Base-by-base conservation (phyloP, 2,888 invertebrate species). In the Sinodicranocentrus sp. region DNA sequence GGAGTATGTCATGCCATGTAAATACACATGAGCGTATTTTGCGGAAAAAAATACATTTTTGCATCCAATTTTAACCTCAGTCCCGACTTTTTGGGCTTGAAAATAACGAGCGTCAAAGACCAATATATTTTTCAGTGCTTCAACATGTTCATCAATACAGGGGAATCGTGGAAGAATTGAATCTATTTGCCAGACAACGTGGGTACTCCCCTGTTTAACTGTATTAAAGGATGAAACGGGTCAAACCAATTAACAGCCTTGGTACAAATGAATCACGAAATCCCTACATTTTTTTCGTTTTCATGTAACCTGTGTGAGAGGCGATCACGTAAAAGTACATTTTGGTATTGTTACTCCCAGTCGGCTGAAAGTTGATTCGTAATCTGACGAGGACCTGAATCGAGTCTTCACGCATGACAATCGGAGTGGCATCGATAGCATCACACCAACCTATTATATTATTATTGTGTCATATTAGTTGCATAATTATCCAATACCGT, bases 321-420 rank as follows among this genome's bases (percentile, higher is more conserved):
- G 86, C 87, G 28, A 87, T 54, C 10, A 87, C 44, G 71, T 85
- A 86, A 52, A 86, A 86, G 15, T 75, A 71, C 2, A 70, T 52
- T n/a, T 17, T 39, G 61, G 33, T 8, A 19, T 23, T 19, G 23
- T 19, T 77, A 52, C 10, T n/a, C 3, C n/a, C 6, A 3, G 52
- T 5, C 6, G 52, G 52, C 5, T 6, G 17, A 52, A 52, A 52
- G 10, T 48, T 6, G 23, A 88, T 82, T 54, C 86, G 68, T 67
- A 87, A 79, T 67, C 84, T 52, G 2, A 88, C 72, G 0, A 88
- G 70, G 0, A 88, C 67, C 70, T 87, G 86, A 23, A 87, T 77
- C 0, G 76, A 70, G 19, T 82, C 48, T 6, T 33, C 19, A 26
- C 19, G 44, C 10, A 71, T 26, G 10, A 54, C 75, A 13, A 82